Base-by-base conservation (phyloP, 1,140 invertebrate species). In the Euura saliciscinereae region DNA sequence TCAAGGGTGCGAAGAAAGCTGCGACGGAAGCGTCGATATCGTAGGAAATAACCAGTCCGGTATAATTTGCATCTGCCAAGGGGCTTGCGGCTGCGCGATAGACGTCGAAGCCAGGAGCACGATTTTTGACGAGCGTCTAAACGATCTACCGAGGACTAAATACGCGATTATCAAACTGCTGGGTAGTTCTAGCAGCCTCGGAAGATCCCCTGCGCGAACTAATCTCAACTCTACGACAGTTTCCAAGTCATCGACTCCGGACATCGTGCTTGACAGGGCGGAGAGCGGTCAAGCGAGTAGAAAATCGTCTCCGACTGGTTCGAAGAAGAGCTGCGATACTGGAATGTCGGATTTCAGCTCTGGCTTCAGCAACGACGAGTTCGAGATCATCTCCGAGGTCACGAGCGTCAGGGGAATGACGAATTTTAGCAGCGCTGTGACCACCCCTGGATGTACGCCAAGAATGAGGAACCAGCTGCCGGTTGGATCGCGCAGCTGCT, bases 31-130 rank as follows among this genome's bases (percentile, higher is more conserved):
- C 6, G 42, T 66, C 59, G 69, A 42, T 3, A 43, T 44, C 73
- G 42, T 64, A 75, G 74, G 71, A 46, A 66, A 65, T 44, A 28
- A 28, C 28, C 28, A 28, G 28, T 28, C 28, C 28, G 28, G 28
- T 28, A 28, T 28, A 28, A 28, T 28, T 28, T 85, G 85, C 65
- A 75, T 73, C 3, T 86, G 85, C 73, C 80, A 84, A 44, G 84
- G 85, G 6, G 85, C 85, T 51, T 87, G 85, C 65, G 83, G 84
- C 1, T 87, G 85, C 65, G 78, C 76, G 3, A 67, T 67, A 68
- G 59, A 73, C 43, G 43, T 67, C 6, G 64, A 51, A 2, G 43
- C 44, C 13, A 42, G 6, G 6, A 28, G 11, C 10, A 11, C 5
- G n/a, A 59, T 59, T 28, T 1, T 28, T n/a, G 51, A 59, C 13